Base-by-base conservation (phyloP, 1,140 invertebrate genomes). In the Papilio xuthus region DNA sequence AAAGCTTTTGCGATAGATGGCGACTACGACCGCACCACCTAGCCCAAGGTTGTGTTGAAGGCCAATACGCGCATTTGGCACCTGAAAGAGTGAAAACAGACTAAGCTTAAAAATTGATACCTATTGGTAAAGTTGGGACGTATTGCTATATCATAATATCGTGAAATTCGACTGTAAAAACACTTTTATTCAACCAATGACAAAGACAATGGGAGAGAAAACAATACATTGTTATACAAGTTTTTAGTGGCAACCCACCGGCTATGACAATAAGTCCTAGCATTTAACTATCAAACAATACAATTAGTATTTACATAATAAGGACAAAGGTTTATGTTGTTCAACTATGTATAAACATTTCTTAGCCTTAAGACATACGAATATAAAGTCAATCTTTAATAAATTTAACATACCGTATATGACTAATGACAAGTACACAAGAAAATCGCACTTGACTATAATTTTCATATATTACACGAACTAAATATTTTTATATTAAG, bases 31-130 rank as follows among this genome's bases (percentile, higher is more conserved):
- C 71, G 99, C 99, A 32, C 99, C 99, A 77, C 99, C 99, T 9
- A 99, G 94, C 44, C 99, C 99, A 88, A 99, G 96, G 93, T 99
- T 99, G 87, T 99, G 99, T 92, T 99, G 99, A 6, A 99, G 94
- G 0, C 96, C 99, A 42, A 99, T 89, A 89, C 96, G 96, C 1
- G 96, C 98, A 76, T 96, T 95, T 0, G 95, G 95, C 7, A 99
- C 99, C 94, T 94, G 88, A 13, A 88, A 85, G 12, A 18, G 26
- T 74, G 41, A 41, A 50, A 18, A 37, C 32, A 37, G 8, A 53
- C 18, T 9, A 9, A 53, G n/a, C 9, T 20, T n/a, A n/a, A 8
- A n/a, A 53, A n/a, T 20, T 53, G 7, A 9, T 20, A 53, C 8
- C 8, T n/a, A 53, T 8, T 20, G 18, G 8, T 53, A n/a, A 6